These are phyloP conservation scores for Phengaris arion DNA, from an alignment of 2,888 invertebrate species.

Conservation along the genomic window DNA sequence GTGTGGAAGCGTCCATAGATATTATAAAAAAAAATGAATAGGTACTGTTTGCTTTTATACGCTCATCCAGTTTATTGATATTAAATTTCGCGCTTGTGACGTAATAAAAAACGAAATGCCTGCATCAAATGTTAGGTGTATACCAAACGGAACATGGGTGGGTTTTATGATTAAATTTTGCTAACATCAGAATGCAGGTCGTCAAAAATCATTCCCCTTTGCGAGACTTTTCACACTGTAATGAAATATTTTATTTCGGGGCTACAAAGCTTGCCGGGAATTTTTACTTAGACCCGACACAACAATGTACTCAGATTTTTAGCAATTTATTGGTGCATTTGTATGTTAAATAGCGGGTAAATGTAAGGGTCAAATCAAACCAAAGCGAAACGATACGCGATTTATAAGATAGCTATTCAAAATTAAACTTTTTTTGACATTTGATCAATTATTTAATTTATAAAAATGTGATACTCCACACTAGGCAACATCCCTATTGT, in stretches of 20 bases:
- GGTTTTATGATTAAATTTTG: slow-evolving; percentile 27
- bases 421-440: too few species aligned
- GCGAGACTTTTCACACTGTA: slow-evolving; percentile 60
- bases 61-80: not conserved
- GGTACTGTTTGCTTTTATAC: not conserved
- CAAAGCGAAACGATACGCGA: too few species aligned
- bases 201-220: slow-evolving; percentile 34
- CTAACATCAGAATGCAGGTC: slow-evolving; percentile 34
- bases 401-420: too few species aligned
- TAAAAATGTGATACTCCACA: too few species aligned
- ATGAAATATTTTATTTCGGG: slow-evolving; percentile 72
- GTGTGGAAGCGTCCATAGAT: too few species aligned
- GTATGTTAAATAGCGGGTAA: slow-evolving; percentile 1
- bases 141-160: not conserved
- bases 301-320: slow-evolving; percentile 70
- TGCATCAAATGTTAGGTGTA: not conserved
- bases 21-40: not conserved
- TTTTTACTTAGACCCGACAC: slow-evolving; percentile 56
- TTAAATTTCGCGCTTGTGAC: not conserved
- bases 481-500: not conserved
- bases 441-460: too few species aligned
- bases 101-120: slow-evolving; percentile 19
- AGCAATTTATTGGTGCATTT: slow-evolving; percentile 48
- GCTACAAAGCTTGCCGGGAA: slow-evolving; percentile 56
- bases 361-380: too few species aligned